Percentiles rank a stretch among this genome's conserved stretches.
Conservation (phyloP, 2,113 vertebrate genomes). For the Todiramphus chloris region DNA sequence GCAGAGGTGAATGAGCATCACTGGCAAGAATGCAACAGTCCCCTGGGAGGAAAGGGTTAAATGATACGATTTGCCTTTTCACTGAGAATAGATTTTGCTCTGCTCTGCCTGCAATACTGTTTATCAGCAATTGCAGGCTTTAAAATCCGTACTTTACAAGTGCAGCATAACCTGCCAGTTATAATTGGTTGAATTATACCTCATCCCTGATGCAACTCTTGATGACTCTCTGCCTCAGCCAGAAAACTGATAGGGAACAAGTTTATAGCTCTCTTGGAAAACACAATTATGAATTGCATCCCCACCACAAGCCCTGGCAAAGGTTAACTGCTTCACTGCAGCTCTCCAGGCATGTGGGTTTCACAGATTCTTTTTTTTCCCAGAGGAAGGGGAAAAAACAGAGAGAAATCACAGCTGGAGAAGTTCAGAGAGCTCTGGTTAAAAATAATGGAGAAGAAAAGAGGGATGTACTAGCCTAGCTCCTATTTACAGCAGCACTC, state of each 20-base stretch:
- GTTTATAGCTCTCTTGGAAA: constrained; percentile 67
- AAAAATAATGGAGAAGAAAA: neutral
- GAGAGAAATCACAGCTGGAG: neutral
- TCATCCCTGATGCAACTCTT: constrained; percentile 63
- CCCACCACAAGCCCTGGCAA: neutral
- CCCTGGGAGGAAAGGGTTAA: constrained; percentile 15
- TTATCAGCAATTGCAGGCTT: constrained; percentile 67
- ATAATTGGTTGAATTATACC: constrained; percentile 66
- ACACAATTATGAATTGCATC: constrained; percentile 62
- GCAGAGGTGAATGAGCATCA: neutral
- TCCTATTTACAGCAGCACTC: neutral
- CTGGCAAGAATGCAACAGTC: fast-evolving
- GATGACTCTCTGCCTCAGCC: constrained; percentile 56
- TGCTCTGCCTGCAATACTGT: constrained; percentile 27
- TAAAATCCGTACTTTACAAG: constrained; percentile 55
- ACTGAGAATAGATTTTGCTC: neutral
- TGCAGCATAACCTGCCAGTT: constrained; percentile 63
- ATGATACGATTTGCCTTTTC: neutral
- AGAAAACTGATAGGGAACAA: constrained; percentile 54
- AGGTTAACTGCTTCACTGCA: constrained; percentile 46
- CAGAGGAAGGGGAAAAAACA: neutral
- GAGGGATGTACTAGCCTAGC: neutral
- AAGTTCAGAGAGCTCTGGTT: neutral
- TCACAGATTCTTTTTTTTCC: neutral
- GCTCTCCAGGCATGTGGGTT: fast-evolving